Evolutionary conservation across 2,797 vertebrate species (phyloP).

Genomic region (Delichon dasypus): DNA sequence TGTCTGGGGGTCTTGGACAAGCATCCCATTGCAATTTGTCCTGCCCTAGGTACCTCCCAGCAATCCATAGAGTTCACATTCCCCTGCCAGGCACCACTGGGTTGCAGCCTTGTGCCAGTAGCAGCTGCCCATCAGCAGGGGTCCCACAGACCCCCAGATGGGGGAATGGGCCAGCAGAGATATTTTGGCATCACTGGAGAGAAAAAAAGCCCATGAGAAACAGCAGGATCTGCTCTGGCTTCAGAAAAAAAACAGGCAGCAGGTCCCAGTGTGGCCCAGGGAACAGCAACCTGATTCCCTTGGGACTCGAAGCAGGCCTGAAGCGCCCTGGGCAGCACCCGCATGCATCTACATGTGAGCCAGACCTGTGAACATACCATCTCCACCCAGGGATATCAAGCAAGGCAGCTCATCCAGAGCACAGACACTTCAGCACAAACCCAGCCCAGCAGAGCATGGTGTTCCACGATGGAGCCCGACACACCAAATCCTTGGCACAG

Average conservation of each 20-base stretch:
- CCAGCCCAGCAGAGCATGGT: fast-evolving
- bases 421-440: background rate
- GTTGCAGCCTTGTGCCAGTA: background rate
- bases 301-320: fast-evolving
- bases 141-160: fast-evolving
- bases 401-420: fast-evolving
- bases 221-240: background rate
- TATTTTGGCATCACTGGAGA: background rate
- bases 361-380: background rate
- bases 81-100: background rate
- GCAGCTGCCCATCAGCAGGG: background rate
- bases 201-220: background rate
- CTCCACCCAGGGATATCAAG: background rate
- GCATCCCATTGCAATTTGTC: background rate
- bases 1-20: fast-evolving
- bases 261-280: fast-evolving
- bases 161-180: background rate
- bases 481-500: fast-evolving
- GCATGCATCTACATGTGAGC: fast-evolving
- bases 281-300: background rate
- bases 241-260: background rate
- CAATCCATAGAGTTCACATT: background rate
- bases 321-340: fast-evolving
- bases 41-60: background rate
- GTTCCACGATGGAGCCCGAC: fast-evolving